Percentiles rank a stretch among this genome's conserved stretches.
phyloP scores from a whole-genome alignment of 2,888 invertebrate genomes.

The Pristionchus mayeri region DNA sequence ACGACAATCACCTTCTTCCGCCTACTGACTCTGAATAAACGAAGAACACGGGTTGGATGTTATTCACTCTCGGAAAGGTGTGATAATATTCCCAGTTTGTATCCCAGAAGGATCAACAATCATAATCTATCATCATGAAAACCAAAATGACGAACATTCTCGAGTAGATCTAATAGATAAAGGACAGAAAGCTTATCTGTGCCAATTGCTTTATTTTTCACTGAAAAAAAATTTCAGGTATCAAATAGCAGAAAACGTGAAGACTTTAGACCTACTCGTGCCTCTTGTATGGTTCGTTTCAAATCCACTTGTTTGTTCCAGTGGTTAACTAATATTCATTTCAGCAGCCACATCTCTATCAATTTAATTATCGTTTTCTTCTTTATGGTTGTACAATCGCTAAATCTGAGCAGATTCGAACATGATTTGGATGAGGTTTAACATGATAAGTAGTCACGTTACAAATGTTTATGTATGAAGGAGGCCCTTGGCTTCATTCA shows the following conservation, averaged over 20 bases:
- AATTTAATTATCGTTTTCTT: not conserved
- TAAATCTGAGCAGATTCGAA: not conserved
- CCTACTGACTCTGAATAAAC: not conserved
- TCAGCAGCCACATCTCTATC: conserved; percentile 17
- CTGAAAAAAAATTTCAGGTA: conserved; percentile 1
- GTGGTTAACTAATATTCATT: not conserved
- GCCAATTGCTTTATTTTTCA: no score
- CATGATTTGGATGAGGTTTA: not conserved
- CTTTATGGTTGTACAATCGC: not conserved
- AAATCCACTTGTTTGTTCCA: no score
- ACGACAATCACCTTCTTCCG: not conserved
- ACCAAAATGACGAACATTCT: no score
- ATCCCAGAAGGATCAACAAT: no score
- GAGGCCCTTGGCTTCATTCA: conserved; percentile 6
- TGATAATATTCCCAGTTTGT: not conserved
- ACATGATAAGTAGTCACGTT: not conserved
- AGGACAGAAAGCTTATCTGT: not conserved
- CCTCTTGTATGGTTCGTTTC: not conserved
- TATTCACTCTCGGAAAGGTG: conserved; percentile 11
- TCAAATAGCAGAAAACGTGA: not conserved
- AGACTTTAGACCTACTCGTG: not conserved
- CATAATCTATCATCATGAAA: no score
- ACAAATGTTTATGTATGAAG: not conserved
- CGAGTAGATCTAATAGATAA: not conserved
- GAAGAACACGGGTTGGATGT: not conserved